These are phyloP conservation scores for Amphilophus citrinellus DNA, from an alignment of 2,113 vertebrate species.

Conservation along the genomic window DNA sequence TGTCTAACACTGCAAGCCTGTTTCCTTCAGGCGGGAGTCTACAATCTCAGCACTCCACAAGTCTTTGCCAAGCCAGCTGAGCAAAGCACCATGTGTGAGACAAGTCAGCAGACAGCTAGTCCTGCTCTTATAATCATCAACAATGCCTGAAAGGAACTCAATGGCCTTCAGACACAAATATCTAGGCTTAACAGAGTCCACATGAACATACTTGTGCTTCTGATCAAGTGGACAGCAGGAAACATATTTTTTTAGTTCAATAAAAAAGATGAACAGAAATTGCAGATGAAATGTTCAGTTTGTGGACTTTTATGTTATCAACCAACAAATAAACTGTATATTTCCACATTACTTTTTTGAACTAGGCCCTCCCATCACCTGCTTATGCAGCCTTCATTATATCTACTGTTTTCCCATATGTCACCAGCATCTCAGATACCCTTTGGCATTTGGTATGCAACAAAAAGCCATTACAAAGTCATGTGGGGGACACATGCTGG, in stretches of 20 bases:
- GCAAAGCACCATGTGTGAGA: conserved; percentile 88
- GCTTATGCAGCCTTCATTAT: too few relatives aligned
- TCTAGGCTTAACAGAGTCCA: too few relatives aligned
- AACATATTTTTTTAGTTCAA: conserved; percentile 50
- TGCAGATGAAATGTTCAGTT: conserved; percentile 41
- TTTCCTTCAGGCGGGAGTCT: conserved; percentile 94
- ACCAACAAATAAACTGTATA: background rate
- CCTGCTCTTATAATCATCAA: conserved; percentile 96
- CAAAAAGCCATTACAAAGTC: background rate
- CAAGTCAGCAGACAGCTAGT: conserved; percentile 92
- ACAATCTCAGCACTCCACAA: conserved; percentile 93
- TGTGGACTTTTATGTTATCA: conserved; percentile 40
- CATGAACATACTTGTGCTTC: background rate
- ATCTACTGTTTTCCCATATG: too few relatives aligned
- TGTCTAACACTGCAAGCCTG: conserved; percentile 89
- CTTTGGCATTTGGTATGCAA: background rate
- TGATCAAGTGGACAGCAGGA: conserved; percentile 18
- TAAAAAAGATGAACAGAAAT: conserved; percentile 50
- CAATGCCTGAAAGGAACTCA: conserved; percentile 79
- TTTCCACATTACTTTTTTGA: too few relatives aligned
- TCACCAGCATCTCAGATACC: conserved; percentile 8
- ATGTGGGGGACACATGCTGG: background rate
- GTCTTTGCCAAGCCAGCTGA: conserved; percentile 91
- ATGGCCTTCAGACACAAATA: background rate
- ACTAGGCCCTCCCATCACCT: too few relatives aligned